phyloP scores from a whole-genome alignment of 2,888 invertebrate species.

The Aleiodes alternator region DNA sequence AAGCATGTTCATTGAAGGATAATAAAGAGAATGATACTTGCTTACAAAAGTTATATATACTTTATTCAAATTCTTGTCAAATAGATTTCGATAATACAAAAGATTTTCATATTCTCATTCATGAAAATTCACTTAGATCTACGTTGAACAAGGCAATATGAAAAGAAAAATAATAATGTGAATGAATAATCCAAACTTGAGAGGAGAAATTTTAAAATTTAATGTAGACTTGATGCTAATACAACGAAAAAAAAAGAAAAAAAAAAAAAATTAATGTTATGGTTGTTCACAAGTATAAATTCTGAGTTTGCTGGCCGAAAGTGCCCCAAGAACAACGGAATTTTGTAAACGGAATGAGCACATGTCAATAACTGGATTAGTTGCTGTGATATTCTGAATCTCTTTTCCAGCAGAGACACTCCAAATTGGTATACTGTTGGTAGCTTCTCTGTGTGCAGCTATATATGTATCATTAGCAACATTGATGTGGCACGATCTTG shows the following conservation, averaged over 20 bases:
- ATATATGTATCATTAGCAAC: constrained; percentile 80
- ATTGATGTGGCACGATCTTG: constrained; percentile 80
- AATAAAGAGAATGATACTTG: constrained; percentile 4
- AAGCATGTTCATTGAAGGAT: neutral
- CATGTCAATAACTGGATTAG: constrained; percentile 83
- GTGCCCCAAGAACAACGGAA: constrained; percentile 62
- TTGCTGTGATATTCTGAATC: constrained; percentile 79
- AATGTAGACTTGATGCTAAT: neutral
- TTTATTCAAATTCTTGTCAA: constrained; percentile 38
- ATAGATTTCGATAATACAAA: constrained; percentile 25
- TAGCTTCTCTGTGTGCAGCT: constrained; percentile 86
- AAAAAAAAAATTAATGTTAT: neutral
- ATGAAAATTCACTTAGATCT: constrained; percentile 8
- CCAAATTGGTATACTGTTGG: constrained; percentile 81
- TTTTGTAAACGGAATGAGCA: constrained; percentile 75
- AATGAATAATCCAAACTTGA: no score
- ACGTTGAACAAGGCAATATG: constrained; percentile 35
- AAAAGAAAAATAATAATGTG: neutral
- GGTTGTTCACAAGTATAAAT: constrained; percentile 77
- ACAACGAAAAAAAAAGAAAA: neutral
- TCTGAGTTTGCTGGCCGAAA: constrained; percentile 82
- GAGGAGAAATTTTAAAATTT: neutral
- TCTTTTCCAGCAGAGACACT: constrained; percentile 78
- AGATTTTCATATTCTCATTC: constrained; percentile 20
- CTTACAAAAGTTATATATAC: constrained; percentile 28